Base-by-base conservation (phyloP, 1,140 invertebrate species). In the Drosophila sturtevanti region DNA sequence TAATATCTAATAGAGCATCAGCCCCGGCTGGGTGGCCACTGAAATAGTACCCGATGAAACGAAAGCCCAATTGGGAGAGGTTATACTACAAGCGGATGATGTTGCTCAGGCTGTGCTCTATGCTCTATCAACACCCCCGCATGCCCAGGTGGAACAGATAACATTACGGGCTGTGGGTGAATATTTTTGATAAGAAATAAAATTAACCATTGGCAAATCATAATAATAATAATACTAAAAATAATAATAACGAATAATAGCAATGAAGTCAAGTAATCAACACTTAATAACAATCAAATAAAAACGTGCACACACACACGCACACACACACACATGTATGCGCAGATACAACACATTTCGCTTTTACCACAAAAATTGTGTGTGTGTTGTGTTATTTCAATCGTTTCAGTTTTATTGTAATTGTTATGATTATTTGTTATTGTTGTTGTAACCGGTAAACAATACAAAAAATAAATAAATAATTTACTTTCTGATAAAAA, bases 11-110 rank as follows among this genome's bases (percentile, higher is more conserved):
- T 74, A 94, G 94, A 94, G 92, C 75, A 92, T 94, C 34, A 94
- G 94, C 62, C 95, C 95, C 2, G 94, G 94, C 18, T 85, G 93
- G 34, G 94, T 95, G 6, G 72, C 90, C 16, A 95, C 94, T 0
- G 92, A 93, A 51, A 94, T 95, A 90, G 91, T 93, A 2, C 71
- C 81, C 7, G 80, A 86, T 12, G 21, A 78, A 1, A 71, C 77
- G 10, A 87, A 77, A 34, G 67, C 61, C 0, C 80, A 77, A 31
- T 48, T 86, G 24, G 75, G 84, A 91, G 69, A 81, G 91, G 67
- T 72, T 3, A 66, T 69, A 85, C 61, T 86, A 93, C 56, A 81
- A 90, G 64, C 91, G 0, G 72, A 92, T 18, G 94, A 95, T 66
- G 87, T 95, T 0, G 93, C 93, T 2, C 93, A 95, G 48, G 93